Base-by-base conservation (phyloP, 2,113 vertebrate genomes). In the Ctenodactylus gundi region DNA sequence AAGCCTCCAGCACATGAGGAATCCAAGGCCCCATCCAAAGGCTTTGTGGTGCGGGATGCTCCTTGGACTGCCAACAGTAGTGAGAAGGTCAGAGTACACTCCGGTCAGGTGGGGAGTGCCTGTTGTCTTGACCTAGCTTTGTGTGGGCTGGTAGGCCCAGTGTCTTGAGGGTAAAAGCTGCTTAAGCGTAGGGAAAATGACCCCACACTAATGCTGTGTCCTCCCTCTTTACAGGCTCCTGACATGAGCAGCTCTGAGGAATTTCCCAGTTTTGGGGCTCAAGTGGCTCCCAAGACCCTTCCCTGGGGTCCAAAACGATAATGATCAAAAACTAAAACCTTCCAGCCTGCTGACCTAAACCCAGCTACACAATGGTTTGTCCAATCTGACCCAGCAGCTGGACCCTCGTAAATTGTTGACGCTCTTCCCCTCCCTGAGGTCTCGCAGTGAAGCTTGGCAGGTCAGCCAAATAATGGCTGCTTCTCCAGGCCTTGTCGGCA, bases 171-270 rank as follows among this genome's bases (percentile, higher is more conserved):
- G 34, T 1, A 14, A 51, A 31, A 29, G 31, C 64, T 9, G 3
- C 25, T 18, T 2, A 2, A 6, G 13, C 0, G 2, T 13, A 12
- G 7, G 11, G 23, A 23, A 7, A 34, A 4, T 6, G 8, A 3
- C 39, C 11, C 11, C 4, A 4, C 3, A 5, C 53, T 93, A 3
- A 94, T 6, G 62, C 41, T 3, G 2, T 5, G 13, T 75, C 31
- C 21, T 86, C 13, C 49, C 49, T 76, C 53, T 95, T 58, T 21
- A 25, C 83, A 99, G 99, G 99, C 99, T 93, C 99, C 99, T 23
- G 99, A 99, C 77, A 99, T 99, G 99, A 99, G 99, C 98, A 99
- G 99, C 97, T 99, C 99, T 57, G 99, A 99, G 98, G 99, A 99
- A 88, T 99, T 99, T 94, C 99, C 99, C 92, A 99, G 99, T 98